Percentiles rank a stretch among this genome's conserved stretches.
Evolutionary conservation across 2,113 vertebrate species (phyloP).

Genomic region (Hypanus sabinus): DNA sequence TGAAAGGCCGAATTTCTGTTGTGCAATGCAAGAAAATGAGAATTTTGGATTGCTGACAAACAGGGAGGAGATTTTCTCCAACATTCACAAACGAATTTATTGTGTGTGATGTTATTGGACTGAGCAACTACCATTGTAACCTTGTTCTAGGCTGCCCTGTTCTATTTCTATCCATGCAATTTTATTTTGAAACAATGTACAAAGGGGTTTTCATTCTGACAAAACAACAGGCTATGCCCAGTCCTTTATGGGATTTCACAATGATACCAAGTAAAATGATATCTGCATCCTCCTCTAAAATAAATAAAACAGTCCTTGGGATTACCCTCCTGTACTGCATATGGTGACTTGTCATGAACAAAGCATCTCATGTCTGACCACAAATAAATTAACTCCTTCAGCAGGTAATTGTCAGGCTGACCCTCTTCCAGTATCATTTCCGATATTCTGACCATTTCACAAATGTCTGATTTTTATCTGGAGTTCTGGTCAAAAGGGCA

Average conservation of each 20-base stretch:
- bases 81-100: background rate
- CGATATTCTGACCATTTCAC: conserved; percentile 35
- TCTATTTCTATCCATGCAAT: background rate
- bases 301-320: conserved; percentile 27
- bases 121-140: background rate
- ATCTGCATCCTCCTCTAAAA: background rate
- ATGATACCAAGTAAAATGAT: conserved; percentile 32
- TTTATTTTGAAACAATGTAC: conserved; percentile 34
- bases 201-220: conserved; percentile 16
- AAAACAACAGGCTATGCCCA: conserved; percentile 15
- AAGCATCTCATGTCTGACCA: conserved; percentile 37
- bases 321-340: conserved; percentile 30
- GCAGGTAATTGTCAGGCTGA: conserved; percentile 35
- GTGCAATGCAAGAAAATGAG: background rate
- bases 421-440: conserved; percentile 36
- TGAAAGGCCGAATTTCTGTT: background rate
- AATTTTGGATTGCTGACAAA: background rate
- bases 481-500: conserved; percentile 36
- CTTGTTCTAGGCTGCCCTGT: background rate
- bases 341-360: conserved; percentile 30
- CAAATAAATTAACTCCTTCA: conserved; percentile 37
- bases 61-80: background rate
- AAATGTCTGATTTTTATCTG: conserved; percentile 37
- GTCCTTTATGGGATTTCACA: conserved; percentile 27
- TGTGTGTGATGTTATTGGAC: background rate